Evolutionary conservation across 2,113 vertebrate species (phyloP).

Genomic region (Alligator mississippiensis): DNA sequence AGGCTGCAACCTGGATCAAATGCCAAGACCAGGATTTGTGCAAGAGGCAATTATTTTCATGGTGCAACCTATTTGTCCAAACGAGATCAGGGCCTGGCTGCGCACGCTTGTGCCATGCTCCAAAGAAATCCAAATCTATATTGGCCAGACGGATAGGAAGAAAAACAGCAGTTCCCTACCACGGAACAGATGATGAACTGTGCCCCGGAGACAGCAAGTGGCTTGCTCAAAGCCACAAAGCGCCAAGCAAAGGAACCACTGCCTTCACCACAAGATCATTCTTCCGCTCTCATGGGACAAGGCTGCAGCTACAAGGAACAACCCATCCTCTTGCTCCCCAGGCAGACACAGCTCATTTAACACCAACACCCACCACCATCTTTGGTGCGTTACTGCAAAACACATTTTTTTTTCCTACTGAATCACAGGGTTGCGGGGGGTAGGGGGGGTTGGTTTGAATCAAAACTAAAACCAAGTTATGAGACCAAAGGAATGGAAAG

Average conservation of each 20-base stretch:
- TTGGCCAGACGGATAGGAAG: fast-evolving
- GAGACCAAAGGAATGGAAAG: background rate
- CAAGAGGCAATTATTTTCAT: fast-evolving
- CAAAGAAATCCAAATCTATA: background rate
- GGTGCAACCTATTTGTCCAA: background rate
- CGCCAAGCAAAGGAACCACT: background rate
- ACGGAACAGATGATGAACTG: fast-evolving
- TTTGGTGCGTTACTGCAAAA: fast-evolving
- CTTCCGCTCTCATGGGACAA: background rate
- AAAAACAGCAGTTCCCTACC: background rate
- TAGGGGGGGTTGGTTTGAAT: no score
- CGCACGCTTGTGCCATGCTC: fast-evolving
- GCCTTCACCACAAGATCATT: fast-evolving
- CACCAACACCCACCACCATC: fast-evolving
- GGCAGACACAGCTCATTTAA: fast-evolving
- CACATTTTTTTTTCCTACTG: fast-evolving
- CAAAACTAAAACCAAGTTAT: fast-evolving
- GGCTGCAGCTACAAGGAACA: background rate
- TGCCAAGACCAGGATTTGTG: fast-evolving
- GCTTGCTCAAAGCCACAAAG: background rate
- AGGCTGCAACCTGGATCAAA: background rate
- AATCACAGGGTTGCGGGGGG: background rate
- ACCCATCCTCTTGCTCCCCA: fast-evolving
- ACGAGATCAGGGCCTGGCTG: background rate
- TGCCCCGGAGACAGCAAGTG: background rate